Base-by-base conservation (phyloP, 2,797 vertebrate species). In the Pangasius mekongensis region DNA sequence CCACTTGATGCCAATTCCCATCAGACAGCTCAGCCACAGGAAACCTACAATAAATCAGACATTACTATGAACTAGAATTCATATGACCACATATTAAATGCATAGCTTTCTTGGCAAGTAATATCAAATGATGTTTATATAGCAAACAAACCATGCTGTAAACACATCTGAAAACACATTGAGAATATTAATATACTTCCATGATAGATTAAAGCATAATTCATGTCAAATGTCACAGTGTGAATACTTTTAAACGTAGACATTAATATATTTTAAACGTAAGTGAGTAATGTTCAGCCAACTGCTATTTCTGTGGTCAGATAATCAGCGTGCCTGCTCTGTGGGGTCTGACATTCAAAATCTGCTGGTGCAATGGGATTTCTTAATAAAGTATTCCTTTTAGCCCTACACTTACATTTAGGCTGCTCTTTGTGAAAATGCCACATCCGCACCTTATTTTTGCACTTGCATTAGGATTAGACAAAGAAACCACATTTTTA, bases 1-100 rank as follows among this genome's bases (percentile, higher is more conserved):
- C 96, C 90, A 98, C 93, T 0, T 58, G 94, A 91, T 98, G 98
- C 97, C 98, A 98, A 86, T 33, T 89, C 24, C 96, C 97, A 36
- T 98, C 96, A 0, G 95, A 93, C 8, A 98, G 94, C 49, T 92
- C 90, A 13, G 94, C 90, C 74, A 97, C 90, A 0, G 98, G 97
- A 93, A 98, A 98, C 93, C 97, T 98, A 91, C 0, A 8, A 86
- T 54, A 80, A 22, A 88, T 5, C 62, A 36, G 9, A 84, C 2
- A 36, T 16, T 11, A 20, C 39, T 69, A 54, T 47, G 39, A 27
- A 47, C 7, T n/a, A 43, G 2, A 82, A n/a, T 52, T 82, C 22
- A 16, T 16, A n/a, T 83, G 54, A 36, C 18, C 10, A 39, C 20
- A 36, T 83, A 64, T 43, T 11, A 83, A 43, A 82, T 58, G 24